Evolutionary conservation across 1,140 invertebrate genomes (phyloP), one percentile per base, ranked within the genome.

Genomic region (Subanguina moxae): DNA sequence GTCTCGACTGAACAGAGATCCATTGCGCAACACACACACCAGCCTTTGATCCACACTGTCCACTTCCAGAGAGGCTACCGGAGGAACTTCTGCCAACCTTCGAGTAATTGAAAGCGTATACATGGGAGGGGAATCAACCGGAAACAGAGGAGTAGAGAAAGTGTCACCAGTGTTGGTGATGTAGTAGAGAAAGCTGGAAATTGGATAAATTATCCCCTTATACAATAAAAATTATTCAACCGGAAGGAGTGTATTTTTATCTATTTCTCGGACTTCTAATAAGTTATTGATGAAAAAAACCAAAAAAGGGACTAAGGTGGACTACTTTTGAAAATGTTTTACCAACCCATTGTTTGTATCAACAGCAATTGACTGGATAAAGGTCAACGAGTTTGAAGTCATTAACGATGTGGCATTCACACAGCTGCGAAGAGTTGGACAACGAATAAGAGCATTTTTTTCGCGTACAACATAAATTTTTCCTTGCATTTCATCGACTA

Each of bases 111-210:
- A 57, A 13, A 78, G 64, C 0, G 68, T 42, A 57, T 71, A 71
- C 21, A 52, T 56, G 32, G 62, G 42, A 23, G 72, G 58, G 7
- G 75, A 76, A 43, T 78, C 74, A 11, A 63, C 21, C 25, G 71
- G 71, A 57, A 76, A 77, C 17, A 76, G 32, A 23, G 76, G 73
- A 9, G 77, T 78, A 9, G 71, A 57, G 62, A 78, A 76, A 23
- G 64, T 48, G 43, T 76, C 74, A 1, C 74, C 74, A 46, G 57
- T 62, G 19, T 66, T 68, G 17, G 76, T 76, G 27, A 52, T 45
- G 62, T 76, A 76, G 52, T 75, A 75, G 15, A 75, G 19, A 46
- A 76, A 71, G 23, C 72, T 73, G 43, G 58, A 72, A 19, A 57
- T 52, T 25, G 17, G 15, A 5, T 21, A 7, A 7, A 7, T 32